phyloP scores from a whole-genome alignment of 1,140 invertebrate genomes.

The Aphidius gifuensis region DNA sequence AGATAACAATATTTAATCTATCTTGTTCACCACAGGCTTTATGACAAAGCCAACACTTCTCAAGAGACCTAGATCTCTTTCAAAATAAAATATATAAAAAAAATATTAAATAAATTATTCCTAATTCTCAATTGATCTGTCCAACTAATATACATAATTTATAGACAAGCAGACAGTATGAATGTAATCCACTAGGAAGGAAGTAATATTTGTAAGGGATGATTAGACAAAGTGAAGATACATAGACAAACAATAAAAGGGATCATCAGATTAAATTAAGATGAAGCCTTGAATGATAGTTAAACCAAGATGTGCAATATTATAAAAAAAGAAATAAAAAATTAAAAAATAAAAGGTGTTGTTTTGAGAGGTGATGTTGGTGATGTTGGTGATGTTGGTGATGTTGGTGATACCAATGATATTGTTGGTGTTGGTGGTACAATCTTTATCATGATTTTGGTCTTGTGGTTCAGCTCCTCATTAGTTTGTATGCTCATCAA shows the following conservation, averaged over 20 bases:
- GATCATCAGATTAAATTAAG: not conserved
- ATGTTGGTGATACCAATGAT: not conserved
- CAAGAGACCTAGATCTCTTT: constrained; percentile 13
- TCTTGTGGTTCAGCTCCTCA: constrained; percentile 54
- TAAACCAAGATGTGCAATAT: not conserved
- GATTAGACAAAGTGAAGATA: no score
- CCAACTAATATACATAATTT: no score
- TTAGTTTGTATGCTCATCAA: constrained; percentile 54
- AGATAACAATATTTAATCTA: constrained; percentile 42
- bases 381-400: not conserved
- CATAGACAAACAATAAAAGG: not conserved
- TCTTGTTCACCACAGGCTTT: constrained; percentile 46
- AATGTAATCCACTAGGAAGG: no score
- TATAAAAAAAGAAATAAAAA: not conserved
- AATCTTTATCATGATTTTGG: constrained; percentile 54
- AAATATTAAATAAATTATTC: no score
- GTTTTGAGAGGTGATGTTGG: not conserved
- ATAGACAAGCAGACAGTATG: no score
- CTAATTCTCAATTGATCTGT: no score
- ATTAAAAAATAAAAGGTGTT: not conserved
- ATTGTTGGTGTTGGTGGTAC: constrained; percentile 33
- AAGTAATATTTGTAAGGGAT: no score
- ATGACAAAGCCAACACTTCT: constrained; percentile 33
- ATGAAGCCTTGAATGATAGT: no score
- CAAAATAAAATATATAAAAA: no score